Base-by-base conservation (phyloP, 2,888 invertebrate species). In the Sphaeridia pumilis region DNA sequence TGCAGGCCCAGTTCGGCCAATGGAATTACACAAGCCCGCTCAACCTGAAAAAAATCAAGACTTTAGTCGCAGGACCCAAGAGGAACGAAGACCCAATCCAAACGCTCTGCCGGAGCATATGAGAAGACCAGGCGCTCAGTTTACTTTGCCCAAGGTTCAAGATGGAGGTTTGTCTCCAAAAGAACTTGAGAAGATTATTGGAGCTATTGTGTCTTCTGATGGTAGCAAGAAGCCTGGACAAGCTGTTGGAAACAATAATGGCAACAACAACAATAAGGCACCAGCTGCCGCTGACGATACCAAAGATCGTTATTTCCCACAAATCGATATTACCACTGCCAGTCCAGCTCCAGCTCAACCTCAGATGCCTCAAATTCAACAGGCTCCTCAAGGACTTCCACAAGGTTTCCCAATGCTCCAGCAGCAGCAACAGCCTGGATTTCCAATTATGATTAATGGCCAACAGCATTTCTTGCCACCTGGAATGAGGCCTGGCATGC, bases 111-210 rank as follows among this genome's bases (percentile, higher is more conserved):
- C 38, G 21, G 5, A 17, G 3, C 44, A 26, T 21, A 35, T 36
- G 24, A 35, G 17, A 21, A 27, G 42, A 31, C 21, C 51, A 17
- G 28, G 41, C 28, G 38, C 52, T 28, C 48, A 52, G 24, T 27
- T 56, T 24, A 35, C 46, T 7, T 5, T 56, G 2, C 56, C 56
- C n/a, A 56, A 56, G 45, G 26, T 49, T n/a, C 24, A 52, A 14
- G 52, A 56, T 46, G 56, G 52, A 2, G 56, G 56, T 20, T 31
- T 52, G 44, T 51, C 22, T 25, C 34, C 22, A 20, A 50, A 44
- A n/a, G 61, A 61, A 27, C 50, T 61, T 44, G 56, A 59, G 41
- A 59, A 55, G 38, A 45, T 61, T 5, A 61, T 61, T 46, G 59
- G 61, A n/a, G 55, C 58, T n/a, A 61, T 61, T 45, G 61, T 61